Base-by-base conservation (phyloP, 2,888 invertebrate genomes). In the Ormyrus thymus region DNA sequence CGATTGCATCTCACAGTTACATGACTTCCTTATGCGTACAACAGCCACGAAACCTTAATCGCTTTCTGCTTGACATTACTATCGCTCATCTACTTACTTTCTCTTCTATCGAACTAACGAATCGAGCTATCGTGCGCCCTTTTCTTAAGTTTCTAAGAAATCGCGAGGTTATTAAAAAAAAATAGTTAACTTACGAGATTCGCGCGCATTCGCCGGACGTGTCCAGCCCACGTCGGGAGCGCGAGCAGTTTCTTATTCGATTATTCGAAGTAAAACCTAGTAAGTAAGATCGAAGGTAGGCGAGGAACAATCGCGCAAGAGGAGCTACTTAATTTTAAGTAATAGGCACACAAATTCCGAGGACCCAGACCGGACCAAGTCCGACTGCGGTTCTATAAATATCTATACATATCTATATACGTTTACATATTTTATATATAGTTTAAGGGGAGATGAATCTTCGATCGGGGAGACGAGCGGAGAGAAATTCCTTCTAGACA, bases 41-140 rank as follows among this genome's bases (percentile, higher is more conserved):
- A 29, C 53, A 62, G 29, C 55, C 15, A 9, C 46, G 0, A 61
- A 59, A 53, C 45, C 48, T n/a, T 69, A 46, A 56, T 50, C 13
- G 58, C 58, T 76, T 65, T 76, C 48, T 10, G 56, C 56, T 76
- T 62, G 15, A 70, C 48, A 50, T 56, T 70, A 58, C n/a, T 68
- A 68, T 48, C n/a, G 15, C 58, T 58, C 51, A 45, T 58, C 29
- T 58, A 50, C 11, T n/a, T 66, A 29, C 29, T 50, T 48, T 59
- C 8, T 66, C 45, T 15, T 43, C 10, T 10, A 51, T 29, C 29
- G 29, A 51, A 68, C 48, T 68, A 15, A 64, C 29, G 43, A 76
- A 69, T 64, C 64, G 48, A 69, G 51, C 55, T 69, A 61, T 69
- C 53, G 50, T 68, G 53, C 29, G 48, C 56, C 64, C 46, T 73